These are phyloP conservation scores for Drosophila kanekoi DNA, from an alignment of 2,888 invertebrate species.

Conservation along the genomic window DNA sequence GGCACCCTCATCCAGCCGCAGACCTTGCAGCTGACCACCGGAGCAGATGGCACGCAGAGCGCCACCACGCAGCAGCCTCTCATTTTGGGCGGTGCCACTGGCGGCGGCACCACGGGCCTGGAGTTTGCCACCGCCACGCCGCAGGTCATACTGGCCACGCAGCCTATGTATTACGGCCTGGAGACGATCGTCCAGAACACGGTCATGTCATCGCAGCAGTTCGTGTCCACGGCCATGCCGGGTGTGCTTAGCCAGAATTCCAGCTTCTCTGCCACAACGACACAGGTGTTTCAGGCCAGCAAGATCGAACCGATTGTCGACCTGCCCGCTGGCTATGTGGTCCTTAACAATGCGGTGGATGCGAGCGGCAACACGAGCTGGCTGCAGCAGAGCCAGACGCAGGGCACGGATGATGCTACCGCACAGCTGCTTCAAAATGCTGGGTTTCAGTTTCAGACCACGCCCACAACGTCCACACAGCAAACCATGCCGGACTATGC, in stretches of 20 bases:
- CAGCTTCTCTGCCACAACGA: conserved; percentile 93
- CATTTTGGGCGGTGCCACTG: conserved; percentile 68
- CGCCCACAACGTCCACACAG: conserved; percentile 43
- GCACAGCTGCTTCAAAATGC: conserved; percentile 70
- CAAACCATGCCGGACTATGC: conserved; percentile 51
- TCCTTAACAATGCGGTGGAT: conserved; percentile 88
- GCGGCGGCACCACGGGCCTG: conserved; percentile 53
- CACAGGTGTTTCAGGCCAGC: conserved; percentile 89
- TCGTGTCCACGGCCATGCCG: conserved; percentile 92
- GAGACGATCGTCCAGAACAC: conserved; percentile 95
- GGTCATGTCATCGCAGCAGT: conserved; percentile 95
- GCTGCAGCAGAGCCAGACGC: conserved; percentile 59
- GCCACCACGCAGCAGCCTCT: conserved; percentile 67
- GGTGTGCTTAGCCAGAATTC: conserved; percentile 92
- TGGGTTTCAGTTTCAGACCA: conserved; percentile 64
- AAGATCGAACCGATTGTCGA: conserved; percentile 93
- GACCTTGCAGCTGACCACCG: conserved; percentile 87
- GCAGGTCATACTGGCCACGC: conserved; percentile 87
- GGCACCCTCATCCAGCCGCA: conserved; percentile 88
- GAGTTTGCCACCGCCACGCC: conserved; percentile 82
- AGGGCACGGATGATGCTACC: conserved; percentile 62
- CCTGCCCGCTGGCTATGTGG: conserved; percentile 90
- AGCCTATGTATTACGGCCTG: conserved; percentile 92
- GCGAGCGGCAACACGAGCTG: conserved; percentile 34
- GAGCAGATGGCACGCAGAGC: conserved; percentile 53